Base-by-base conservation (phyloP, 2,113 vertebrate genomes). In the Todiramphus chloris region DNA sequence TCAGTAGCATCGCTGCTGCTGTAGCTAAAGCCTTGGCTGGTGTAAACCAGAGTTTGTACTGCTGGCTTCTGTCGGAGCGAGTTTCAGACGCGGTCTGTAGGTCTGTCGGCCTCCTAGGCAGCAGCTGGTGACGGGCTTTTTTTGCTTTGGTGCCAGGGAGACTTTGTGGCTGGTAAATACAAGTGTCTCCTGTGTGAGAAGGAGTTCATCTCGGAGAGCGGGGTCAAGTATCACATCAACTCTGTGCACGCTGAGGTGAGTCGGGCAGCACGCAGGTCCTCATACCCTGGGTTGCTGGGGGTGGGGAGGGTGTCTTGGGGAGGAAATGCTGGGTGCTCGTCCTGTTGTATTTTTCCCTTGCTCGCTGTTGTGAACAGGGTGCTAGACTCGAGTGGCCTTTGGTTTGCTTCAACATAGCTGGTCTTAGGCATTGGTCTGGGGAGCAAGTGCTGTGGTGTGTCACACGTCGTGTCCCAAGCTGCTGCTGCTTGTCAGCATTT, bases 141-240 rank as follows among this genome's bases (percentile, higher is more conserved):
- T 64, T 96, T 96, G 8, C 94, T 67, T 96, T 90, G 53, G 35
- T 94, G 96, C 78, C 94, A 99, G 99, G 99, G 99, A 9, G 99
- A 98, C 91, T 99, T 99, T 93, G 98, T 99, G 91, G 98, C 98
- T 84, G 99, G 99, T 93, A 99, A 99, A 97, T 99, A 99, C 96
- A 98, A 98, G 93, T 99, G 99, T 96, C 98, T 99, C 59, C 98
- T 99, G 88, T 99, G 99, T 96, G 98, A 98, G 64, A 99, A 99
- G 91, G 99, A 99, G 96, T 99, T 99, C 92, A 98, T 98, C 88
- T 99, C 99, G 5, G 99, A 99, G 96, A 99, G 99, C 56, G 99
- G 99, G n/a, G 99, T 99, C 95, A 99, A 99, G 90, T 99, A 99
- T 94, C 99, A 99, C 97, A 99, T 99, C 97, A 99, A 99, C 97